phyloP scores from a whole-genome alignment of 2,797 vertebrate genomes.

The Trachops cirrhosus region DNA sequence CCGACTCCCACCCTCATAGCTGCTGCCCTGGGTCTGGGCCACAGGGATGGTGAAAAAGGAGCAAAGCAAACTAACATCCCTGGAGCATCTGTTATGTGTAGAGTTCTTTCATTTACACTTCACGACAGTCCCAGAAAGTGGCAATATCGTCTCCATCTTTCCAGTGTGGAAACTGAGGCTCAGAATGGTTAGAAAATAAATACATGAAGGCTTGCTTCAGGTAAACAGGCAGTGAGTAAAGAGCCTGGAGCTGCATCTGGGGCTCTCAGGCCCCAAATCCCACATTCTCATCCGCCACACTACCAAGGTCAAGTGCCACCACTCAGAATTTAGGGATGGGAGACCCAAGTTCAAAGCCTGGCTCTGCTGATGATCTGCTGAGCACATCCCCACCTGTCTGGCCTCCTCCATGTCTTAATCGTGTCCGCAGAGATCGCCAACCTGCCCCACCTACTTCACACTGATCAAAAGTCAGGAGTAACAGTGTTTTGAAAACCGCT shows the following conservation, averaged over 20 bases:
- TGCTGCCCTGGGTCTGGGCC: not conserved
- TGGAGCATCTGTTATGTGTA: rapidly evolving
- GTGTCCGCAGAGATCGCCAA: not conserved
- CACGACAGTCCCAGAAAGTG: not conserved
- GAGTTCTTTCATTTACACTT: not conserved
- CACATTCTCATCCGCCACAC: not conserved
- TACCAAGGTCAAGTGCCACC: not conserved
- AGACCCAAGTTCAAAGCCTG: not conserved
- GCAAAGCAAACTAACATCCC: not conserved
- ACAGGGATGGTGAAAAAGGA: not conserved
- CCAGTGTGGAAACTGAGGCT: not conserved
- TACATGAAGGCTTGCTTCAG: not conserved
- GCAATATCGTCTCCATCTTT: not conserved
- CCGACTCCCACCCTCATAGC: not conserved
- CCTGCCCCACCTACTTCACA: not conserved
- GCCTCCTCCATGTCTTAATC: not conserved
- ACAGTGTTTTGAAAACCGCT: not conserved
- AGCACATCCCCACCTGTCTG: not conserved
- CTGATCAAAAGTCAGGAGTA: not conserved
- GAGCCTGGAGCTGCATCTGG: not conserved
- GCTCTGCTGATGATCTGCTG: not conserved
- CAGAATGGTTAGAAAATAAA: not conserved
- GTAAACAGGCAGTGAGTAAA: not conserved
- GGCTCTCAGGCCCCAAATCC: not conserved
- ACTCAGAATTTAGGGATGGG: not conserved